A percentile compares a stretch with the other conserved stretches of the same genome.
phyloP scores from a whole-genome alignment of 1,140 invertebrate species.

The Akabosia matsudoensis region DNA sequence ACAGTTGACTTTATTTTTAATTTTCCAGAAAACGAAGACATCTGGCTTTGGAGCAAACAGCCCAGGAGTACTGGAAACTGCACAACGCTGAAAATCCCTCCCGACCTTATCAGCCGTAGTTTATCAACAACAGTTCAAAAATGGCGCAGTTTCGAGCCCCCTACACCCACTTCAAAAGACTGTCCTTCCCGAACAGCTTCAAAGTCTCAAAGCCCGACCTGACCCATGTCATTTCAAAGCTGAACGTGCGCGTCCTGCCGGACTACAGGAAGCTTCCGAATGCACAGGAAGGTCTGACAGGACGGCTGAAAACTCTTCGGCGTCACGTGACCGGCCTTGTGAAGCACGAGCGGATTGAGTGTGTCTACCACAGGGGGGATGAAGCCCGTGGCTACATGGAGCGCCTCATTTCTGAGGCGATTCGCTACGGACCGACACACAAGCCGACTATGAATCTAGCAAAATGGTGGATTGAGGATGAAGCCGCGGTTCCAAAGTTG shows the following conservation, averaged over 20 bases:
- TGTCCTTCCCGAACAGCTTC: not conserved
- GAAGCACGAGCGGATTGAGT: constrained; percentile 84
- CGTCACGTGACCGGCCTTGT: constrained; percentile 79
- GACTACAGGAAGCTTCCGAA: constrained; percentile 60
- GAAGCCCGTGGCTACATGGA: constrained; percentile 87
- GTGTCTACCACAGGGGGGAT: constrained; percentile 69
- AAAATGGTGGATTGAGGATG: constrained; percentile 83
- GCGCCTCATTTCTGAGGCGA: constrained; percentile 80
- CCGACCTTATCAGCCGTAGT: not conserved
- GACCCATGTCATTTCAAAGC: constrained; percentile 67
- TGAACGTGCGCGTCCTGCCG: constrained; percentile 63
- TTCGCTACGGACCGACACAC: constrained; percentile 78
- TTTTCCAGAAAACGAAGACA: not conserved
- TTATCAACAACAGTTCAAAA: not conserved
- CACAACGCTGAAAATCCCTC: not conserved
- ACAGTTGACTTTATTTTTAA: not conserved
- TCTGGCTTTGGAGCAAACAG: not conserved
- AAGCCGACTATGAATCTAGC: constrained; percentile 83
- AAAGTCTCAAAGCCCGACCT: constrained; percentile 61
- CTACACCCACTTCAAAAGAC: not conserved
- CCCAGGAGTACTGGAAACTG: not conserved
- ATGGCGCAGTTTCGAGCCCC: not conserved
- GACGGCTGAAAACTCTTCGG: constrained; percentile 69
- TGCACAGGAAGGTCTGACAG: constrained; percentile 65
- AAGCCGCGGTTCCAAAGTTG: constrained; percentile 83